Conservation (phyloP, 2,797 vertebrate species). For the Philypnodon macrostomus region DNA sequence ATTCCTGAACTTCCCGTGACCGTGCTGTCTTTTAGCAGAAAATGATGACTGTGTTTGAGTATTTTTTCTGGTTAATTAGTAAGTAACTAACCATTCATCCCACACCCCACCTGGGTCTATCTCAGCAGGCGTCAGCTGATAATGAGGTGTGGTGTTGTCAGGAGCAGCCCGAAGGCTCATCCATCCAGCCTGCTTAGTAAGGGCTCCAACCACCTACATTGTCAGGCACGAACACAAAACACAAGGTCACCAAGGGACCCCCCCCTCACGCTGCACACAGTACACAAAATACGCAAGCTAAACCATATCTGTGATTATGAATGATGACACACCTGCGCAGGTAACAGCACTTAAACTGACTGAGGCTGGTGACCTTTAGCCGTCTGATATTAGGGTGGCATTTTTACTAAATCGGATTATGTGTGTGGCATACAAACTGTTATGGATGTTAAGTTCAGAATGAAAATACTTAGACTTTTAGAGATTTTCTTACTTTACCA, state of each 20-base stretch:
- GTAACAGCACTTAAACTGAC: not conserved
- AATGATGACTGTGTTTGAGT: slow-evolving; percentile 15
- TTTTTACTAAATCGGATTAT: slow-evolving; percentile 18
- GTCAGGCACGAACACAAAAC: slow-evolving; percentile 4
- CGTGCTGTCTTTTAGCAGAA: not conserved
- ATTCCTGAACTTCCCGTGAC: not conserved
- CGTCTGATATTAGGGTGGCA: slow-evolving; percentile 9
- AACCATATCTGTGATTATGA: not conserved
- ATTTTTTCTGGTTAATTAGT: slow-evolving; percentile 50
- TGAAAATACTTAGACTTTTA: not conserved
- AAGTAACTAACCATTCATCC: slow-evolving; percentile 47
- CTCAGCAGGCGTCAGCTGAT: slow-evolving; percentile 64
- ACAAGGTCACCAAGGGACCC: slow-evolving; percentile 46
- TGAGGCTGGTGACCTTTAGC: slow-evolving; percentile 32
- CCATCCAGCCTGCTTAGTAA: slow-evolving; percentile 67
- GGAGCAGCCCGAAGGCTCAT: slow-evolving; percentile 56
- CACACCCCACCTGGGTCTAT: slow-evolving; percentile 16
- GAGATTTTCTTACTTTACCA: too few relatives aligned
- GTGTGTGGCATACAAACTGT: not conserved
- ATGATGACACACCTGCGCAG: slow-evolving; percentile 3
- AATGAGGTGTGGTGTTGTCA: slow-evolving; percentile 73
- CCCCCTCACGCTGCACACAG: slow-evolving; percentile 5
- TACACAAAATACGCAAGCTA: slow-evolving; percentile 1
- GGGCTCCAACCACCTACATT: slow-evolving; percentile 25
- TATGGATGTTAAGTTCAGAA: not conserved